phyloP scores from a whole-genome alignment of 2,888 invertebrate genomes.

The Agrotis exclamationis region DNA sequence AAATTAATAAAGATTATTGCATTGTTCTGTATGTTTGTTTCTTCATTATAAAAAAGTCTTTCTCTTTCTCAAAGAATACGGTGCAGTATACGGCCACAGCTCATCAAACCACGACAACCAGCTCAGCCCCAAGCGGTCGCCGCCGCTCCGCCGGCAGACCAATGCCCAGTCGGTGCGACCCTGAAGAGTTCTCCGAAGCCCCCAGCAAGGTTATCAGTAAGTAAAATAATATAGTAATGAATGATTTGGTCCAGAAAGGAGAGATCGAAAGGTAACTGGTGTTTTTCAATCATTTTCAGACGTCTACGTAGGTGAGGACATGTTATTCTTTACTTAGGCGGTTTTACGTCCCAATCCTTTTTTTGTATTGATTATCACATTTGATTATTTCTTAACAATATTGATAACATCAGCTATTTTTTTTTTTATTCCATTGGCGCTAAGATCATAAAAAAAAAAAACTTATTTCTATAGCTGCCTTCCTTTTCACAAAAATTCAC shows the following conservation, averaged over 20 bases:
- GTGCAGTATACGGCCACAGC: slow-evolving; percentile 86
- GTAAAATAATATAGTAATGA: slow-evolving; percentile 48
- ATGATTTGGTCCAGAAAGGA: background rate
- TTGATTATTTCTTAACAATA: background rate
- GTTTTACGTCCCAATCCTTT: background rate
- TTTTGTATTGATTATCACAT: background rate
- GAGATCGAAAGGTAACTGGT: slow-evolving; percentile 29
- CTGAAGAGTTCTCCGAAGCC: slow-evolving; percentile 86
- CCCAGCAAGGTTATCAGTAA: slow-evolving; percentile 81
- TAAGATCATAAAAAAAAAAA: background rate
- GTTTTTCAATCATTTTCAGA: slow-evolving; percentile 30
- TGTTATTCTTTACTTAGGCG: background rate
- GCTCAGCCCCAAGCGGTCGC: slow-evolving; percentile 89
- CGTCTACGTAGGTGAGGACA: slow-evolving; percentile 13
- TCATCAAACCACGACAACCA: slow-evolving; percentile 88
- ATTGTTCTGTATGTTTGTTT: too few relatives aligned
- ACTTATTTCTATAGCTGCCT: background rate
- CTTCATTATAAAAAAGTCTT: background rate
- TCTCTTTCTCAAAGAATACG: slow-evolving; percentile 68
- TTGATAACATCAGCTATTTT: background rate
- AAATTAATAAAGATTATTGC: too few relatives aligned
- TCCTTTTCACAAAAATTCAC: too few relatives aligned
- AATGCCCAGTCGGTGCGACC: slow-evolving; percentile 83
- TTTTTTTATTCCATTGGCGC: too few relatives aligned
- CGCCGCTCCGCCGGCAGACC: slow-evolving; percentile 83